phyloP scores from a whole-genome alignment of 2,888 invertebrate genomes.

The Oligia latruncula region DNA sequence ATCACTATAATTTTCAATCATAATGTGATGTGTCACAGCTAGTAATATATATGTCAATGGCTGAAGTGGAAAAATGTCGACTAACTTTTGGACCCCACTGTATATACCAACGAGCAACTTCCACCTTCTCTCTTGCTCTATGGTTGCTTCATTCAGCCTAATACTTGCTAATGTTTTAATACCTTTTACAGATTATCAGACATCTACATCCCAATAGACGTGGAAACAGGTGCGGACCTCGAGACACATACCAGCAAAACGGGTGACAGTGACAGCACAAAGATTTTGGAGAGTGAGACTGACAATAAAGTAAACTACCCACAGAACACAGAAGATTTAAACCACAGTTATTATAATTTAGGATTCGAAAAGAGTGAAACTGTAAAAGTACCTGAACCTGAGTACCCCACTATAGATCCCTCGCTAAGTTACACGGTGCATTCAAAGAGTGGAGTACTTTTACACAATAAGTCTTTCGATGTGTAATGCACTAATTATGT shows the following conservation, averaged over 20 bases:
- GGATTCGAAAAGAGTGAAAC: slow-evolving; percentile 67
- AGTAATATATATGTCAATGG: too few species aligned
- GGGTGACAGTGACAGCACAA: not conserved
- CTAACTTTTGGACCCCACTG: too few species aligned
- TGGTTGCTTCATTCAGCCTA: not conserved
- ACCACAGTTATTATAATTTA: slow-evolving; percentile 69
- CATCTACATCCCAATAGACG: slow-evolving; percentile 62
- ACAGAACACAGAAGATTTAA: slow-evolving; percentile 9
- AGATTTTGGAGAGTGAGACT: slow-evolving; percentile 13
- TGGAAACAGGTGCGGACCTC: slow-evolving; percentile 44
- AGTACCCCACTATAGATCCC: slow-evolving; percentile 73
- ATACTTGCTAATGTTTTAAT: not conserved
- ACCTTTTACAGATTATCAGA: slow-evolving; percentile 67
- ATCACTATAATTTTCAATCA: too few species aligned
- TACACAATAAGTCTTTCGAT: slow-evolving; percentile 35
- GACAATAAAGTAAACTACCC: slow-evolving; percentile 17
- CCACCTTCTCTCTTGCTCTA: not conserved
- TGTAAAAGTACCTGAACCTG: slow-evolving; percentile 27
- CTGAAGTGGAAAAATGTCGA: too few species aligned
- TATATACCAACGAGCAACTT: not conserved
- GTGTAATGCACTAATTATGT: slow-evolving; percentile 45
- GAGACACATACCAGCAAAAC: slow-evolving; percentile 40
- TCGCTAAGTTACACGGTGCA: slow-evolving; percentile 73
- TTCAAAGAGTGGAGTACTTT: slow-evolving; percentile 64
- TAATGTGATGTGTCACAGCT: too few species aligned